These are phyloP conservation scores for Phyllostomus discolor DNA, from an alignment of 2,113 vertebrate genomes.

Conservation along the genomic window DNA sequence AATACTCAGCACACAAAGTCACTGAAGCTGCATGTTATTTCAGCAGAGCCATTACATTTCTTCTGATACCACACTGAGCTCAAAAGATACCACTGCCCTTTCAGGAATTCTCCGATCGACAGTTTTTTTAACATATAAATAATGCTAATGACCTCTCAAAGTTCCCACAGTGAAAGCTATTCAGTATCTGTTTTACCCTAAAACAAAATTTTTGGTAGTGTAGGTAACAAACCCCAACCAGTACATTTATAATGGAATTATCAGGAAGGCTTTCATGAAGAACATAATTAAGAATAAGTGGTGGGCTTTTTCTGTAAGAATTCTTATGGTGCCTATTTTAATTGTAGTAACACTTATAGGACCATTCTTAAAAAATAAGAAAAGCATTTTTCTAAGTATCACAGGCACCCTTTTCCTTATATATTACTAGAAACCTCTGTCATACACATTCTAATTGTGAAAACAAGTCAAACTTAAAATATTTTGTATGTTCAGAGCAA, in stretches of 20 bases:
- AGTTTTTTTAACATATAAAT: background rate
- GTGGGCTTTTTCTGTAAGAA: background rate
- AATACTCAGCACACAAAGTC: background rate
- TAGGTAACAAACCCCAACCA: background rate
- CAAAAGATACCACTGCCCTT: background rate
- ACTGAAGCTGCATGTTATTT: slow-evolving; percentile 35
- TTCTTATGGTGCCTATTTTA: background rate
- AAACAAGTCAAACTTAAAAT: background rate
- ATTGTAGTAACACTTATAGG: background rate
- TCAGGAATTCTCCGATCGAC: background rate
- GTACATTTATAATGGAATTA: background rate
- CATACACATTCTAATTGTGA: background rate
- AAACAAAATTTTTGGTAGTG: background rate
- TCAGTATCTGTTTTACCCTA: background rate
- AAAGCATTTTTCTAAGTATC: background rate
- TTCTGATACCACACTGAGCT: background rate
- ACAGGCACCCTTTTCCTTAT: background rate
- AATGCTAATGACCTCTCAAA: background rate
- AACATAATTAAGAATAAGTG: background rate
- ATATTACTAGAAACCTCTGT: background rate
- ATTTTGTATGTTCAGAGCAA: background rate
- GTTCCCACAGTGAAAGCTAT: background rate
- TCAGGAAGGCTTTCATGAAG: background rate
- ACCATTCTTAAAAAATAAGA: background rate
- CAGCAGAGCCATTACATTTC: background rate